Base-by-base conservation (phyloP, 2,797 vertebrate species). In the Lemur catta region DNA sequence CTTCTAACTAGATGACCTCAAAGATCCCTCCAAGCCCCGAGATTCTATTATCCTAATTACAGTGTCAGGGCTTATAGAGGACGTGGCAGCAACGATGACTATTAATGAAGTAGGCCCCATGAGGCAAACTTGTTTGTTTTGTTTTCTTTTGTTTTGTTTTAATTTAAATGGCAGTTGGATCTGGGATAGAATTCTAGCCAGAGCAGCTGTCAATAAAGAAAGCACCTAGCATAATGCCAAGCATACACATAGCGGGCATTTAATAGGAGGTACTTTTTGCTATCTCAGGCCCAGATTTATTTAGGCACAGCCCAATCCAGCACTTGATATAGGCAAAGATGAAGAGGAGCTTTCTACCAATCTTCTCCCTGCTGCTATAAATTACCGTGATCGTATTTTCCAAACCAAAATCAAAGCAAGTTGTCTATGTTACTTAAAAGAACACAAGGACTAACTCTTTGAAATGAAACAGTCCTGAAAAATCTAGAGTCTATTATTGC, bases 21-120 rank as follows among this genome's bases (percentile, higher is more conserved):
- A 96, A 92, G 81, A 82, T 91, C 78, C 65, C 74, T 90, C 33
- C 69, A 95, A 92, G 59, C 71, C 78, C 79, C 80, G 46, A 93
- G 84, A 97, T 57, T 97, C 91, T 95, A 92, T 95, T 96, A 97
- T 84, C 69, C 65, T 93, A 94, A 74, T 97, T 93, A 95, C 90
- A 76, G 61, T 89, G 67, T 43, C 59, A 91, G 86, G n/a, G 59
- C 94, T 95, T 97, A 52, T 24, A 93, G 87, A 94, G 78, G 92
- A 75, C 93, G 85, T 87, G 91, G 94, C 89, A 94, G 91, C 89
- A 96, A 80, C 78, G 96, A 89, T 80, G 91, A 84, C 33, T 95
- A 89, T 93, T 97, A 97, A 97, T 94, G 91, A 97, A 91, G 67
- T 86, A 92, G 86, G 74, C 75, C n/a, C 41, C n/a, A 10, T 15